A percentile compares a stretch with the other conserved stretches of the same genome.
Evolutionary conservation across 2,888 invertebrate species (phyloP).

Genomic region (Mythimna ferrago): DNA sequence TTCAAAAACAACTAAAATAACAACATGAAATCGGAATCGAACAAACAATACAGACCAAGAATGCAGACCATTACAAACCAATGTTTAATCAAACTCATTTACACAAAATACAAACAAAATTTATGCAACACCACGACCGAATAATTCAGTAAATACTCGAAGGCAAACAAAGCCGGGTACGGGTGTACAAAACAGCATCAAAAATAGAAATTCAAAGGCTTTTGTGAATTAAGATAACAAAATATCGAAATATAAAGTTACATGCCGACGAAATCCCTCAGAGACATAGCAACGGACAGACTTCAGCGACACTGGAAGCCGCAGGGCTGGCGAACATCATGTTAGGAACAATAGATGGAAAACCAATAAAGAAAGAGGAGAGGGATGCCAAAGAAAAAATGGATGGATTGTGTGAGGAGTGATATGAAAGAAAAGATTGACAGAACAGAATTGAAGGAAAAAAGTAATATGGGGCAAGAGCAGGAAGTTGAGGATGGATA

Average conservation of each 20-base stretch:
- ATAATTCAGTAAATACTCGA: conserved; percentile 46
- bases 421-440: too few relatives aligned
- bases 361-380: background rate
- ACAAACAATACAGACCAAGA: conserved; percentile 37
- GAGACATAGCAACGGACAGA: conserved; percentile 65
- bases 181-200: conserved; percentile 47
- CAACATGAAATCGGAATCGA: conserved; percentile 16
- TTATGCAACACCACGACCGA: conserved; percentile 49
- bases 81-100: conserved; percentile 59
- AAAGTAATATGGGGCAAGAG: too few relatives aligned
- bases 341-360: background rate
- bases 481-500: too few relatives aligned
- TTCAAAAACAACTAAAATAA: conserved; percentile 5
- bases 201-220: conserved; percentile 63
- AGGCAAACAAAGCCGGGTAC: conserved; percentile 31
- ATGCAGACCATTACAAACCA: conserved; percentile 47
- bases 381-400: too few relatives aligned
- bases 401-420: too few relatives aligned
- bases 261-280: conserved; percentile 61
- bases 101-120: conserved; percentile 50
- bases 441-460: too few relatives aligned
- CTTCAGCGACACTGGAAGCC: conserved; percentile 33
- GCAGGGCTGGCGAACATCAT: conserved; percentile 44
- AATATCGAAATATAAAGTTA: conserved; percentile 68
- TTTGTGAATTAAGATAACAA: conserved; percentile 66